These are phyloP conservation scores for Myiopsitta monachus DNA, from an alignment of 2,113 vertebrate genomes.

Conservation along the genomic window DNA sequence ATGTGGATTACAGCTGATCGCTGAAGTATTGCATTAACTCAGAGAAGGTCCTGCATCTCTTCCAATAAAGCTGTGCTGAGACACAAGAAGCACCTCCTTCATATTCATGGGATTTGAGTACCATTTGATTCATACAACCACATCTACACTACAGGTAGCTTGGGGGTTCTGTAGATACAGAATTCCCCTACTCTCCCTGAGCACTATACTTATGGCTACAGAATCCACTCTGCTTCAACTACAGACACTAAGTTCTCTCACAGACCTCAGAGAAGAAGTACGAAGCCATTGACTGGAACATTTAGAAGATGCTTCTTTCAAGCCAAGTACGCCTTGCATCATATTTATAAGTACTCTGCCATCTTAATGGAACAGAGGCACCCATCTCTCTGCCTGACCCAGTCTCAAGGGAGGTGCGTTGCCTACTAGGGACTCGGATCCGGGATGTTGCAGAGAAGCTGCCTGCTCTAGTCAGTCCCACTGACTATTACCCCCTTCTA, in stretches of 20 bases:
- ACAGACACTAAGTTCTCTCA: background rate
- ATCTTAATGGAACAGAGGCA: background rate
- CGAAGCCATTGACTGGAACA: background rate
- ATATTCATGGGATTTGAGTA: background rate
- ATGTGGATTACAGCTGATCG: accelerated
- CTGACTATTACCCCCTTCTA: too few species aligned
- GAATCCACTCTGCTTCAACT: background rate
- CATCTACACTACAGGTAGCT: background rate
- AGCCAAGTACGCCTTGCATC: background rate
- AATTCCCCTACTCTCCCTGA: background rate
- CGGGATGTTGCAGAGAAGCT: too few species aligned
- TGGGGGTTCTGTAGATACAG: background rate
- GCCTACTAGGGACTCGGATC: too few species aligned
- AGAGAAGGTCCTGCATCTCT: background rate
- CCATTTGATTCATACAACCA: background rate
- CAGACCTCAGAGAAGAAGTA: background rate
- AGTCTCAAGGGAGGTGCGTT: too few species aligned
- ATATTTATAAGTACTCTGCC: background rate
- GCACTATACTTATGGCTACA: background rate
- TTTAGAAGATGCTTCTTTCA: background rate
- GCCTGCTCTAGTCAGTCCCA: too few species aligned
- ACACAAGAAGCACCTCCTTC: background rate
- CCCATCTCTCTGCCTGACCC: too few species aligned
- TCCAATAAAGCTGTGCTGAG: background rate
- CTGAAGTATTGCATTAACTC: background rate